Evolutionary conservation across 2,888 invertebrate species (phyloP), one percentile per base, ranked within the genome.

Genomic region (Synanthedon vespiformis): DNA sequence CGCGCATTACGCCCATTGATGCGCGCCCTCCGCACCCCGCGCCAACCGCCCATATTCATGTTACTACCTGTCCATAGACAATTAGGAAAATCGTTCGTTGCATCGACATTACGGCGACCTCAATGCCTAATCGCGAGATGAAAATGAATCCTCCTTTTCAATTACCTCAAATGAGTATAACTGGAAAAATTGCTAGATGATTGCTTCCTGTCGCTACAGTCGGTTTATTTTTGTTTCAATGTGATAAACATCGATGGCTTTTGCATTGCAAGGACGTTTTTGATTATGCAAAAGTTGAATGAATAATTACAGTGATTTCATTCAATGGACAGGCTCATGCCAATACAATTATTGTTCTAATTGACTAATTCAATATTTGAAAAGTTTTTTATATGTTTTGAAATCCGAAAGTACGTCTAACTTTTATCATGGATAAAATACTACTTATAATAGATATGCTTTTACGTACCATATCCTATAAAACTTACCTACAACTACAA

Each of bases 1-100:
- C 81, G 85, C 80, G 75, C 76, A 67, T 83, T 82, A 77, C 72
- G 59, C 72, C 74, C 74, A 84, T 82, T 82, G 82, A 81, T 80
- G 78, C 79, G 73, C 63, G 66, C 63, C 61, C 60, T 12, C n/a
- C 50, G 52, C 58, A 52, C 55, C 54, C 55, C 57, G 40, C 54
- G 58, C 57, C 57, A 10, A 10, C 34, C 34, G 34, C 56, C 56
- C 54, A 54, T 52, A 34, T 16, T 22, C 50, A 34, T 12, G 34
- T 34, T 34, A 34, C 10, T 34, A 34, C 34, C 34, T 34, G 34
- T 34, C 44, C 62, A 65, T 65, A 67, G 57, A 59, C 69, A 70
- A 77, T 77, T 72, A 77, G 68, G 74, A 68, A 79, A 77, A 81
- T 73, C 68, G 68, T 61, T 62, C 69, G 68, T 69, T 69, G 69